Evolutionary conservation across 2,113 vertebrate genomes (phyloP).

Genomic region (Callipepla squamata): DNA sequence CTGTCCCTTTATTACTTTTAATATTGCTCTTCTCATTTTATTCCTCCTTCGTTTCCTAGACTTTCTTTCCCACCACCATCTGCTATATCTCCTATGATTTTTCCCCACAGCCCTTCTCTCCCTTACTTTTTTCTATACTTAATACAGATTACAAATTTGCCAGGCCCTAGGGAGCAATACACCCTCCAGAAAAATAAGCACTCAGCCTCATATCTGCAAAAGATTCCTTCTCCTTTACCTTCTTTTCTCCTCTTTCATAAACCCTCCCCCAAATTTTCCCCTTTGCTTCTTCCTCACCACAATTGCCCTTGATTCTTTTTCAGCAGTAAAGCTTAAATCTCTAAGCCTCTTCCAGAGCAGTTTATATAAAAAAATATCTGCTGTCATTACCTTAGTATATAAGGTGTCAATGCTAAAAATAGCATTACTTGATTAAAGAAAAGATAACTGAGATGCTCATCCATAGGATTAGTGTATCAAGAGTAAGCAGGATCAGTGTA

Average conservation of each 20-base stretch:
- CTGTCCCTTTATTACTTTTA: conserved; percentile 7
- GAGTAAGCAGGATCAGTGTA: neutral
- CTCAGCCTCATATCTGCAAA: neutral
- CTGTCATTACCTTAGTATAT: neutral
- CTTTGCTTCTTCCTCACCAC: neutral
- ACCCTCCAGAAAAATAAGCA: neutral
- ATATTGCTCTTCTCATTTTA: conserved; percentile 19
- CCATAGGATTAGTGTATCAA: conserved; percentile 22
- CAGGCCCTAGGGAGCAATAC: neutral
- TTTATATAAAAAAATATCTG: neutral
- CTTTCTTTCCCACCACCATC: neutral
- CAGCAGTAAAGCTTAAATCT: neutral
- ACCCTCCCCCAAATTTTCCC: neutral
- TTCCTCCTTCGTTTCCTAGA: neutral
- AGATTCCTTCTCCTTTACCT: neutral
- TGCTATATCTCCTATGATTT: neutral
- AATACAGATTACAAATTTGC: neutral
- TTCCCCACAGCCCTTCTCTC: neutral
- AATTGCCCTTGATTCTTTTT: conserved; percentile 7
- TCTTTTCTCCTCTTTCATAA: neutral
- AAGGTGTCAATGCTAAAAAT: conserved; percentile 20
- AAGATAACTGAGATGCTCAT: conserved; percentile 33
- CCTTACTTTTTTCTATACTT: neutral
- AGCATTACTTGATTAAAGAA: conserved; percentile 32
- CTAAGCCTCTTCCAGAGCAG: neutral